Conservation (phyloP, 2,113 vertebrate species). For the Hippocampus barbouri region DNA sequence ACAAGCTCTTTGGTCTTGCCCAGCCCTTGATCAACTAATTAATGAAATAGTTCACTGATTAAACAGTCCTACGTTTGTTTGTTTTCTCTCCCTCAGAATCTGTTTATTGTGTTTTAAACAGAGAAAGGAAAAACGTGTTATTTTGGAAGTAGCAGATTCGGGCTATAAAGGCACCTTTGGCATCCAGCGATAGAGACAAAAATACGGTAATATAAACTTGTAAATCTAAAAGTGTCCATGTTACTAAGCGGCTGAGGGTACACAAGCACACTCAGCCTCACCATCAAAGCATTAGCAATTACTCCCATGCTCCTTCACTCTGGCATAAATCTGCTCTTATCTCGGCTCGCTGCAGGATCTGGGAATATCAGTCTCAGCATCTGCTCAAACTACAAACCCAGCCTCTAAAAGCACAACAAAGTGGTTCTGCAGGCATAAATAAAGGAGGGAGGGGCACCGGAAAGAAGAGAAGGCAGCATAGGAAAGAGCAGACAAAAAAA, state of each 20-base stretch:
- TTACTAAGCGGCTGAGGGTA: slow-evolving; percentile 65
- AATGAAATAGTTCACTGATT: too few species aligned
- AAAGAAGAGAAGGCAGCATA: slow-evolving; percentile 22
- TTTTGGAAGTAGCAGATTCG: background rate
- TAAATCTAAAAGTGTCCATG: slow-evolving; percentile 66
- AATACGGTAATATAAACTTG: slow-evolving; percentile 43
- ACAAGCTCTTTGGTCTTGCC: background rate
- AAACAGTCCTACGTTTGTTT: too few species aligned
- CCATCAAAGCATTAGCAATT: slow-evolving; percentile 72
- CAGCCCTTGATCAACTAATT: background rate
- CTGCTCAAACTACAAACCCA: slow-evolving; percentile 67
- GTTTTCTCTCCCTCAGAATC: background rate
- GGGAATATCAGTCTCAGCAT: slow-evolving; percentile 67
- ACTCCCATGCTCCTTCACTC: slow-evolving; percentile 66
- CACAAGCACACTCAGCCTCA: slow-evolving; percentile 57
- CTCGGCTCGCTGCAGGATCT: slow-evolving; percentile 61
- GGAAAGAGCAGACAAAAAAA: slow-evolving; percentile 24
- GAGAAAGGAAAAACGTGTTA: background rate
- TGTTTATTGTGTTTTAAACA: background rate
- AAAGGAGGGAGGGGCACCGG: slow-evolving; percentile 51
- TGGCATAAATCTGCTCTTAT: slow-evolving; percentile 72
- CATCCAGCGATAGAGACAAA: slow-evolving; percentile 23
- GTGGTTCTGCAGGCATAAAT: slow-evolving; percentile 66
- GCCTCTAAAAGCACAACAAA: slow-evolving; percentile 72
- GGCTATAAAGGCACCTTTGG: slow-evolving; percentile 24